Conservation (phyloP, 2,888 invertebrate species). For the Lumbricus terrestris region DNA sequence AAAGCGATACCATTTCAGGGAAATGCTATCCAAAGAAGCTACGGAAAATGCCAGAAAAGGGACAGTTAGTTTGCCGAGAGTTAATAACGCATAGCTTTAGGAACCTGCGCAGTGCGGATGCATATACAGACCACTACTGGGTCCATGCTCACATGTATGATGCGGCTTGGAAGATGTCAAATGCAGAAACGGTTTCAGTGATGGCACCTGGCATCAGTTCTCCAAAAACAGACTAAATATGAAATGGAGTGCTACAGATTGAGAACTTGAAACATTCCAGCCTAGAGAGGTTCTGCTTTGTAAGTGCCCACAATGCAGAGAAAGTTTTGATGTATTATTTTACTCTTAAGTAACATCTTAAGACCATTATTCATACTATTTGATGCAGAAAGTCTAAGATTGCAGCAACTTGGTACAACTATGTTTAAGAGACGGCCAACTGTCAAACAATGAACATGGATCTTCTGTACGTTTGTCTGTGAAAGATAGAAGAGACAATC, state of each 20-base stretch:
- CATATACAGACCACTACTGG: conserved; percentile 41
- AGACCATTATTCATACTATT: too few species aligned
- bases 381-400: neutral
- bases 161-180: conserved; percentile 32
- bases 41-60: neutral
- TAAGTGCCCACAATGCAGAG: too few species aligned
- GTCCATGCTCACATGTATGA: conserved; percentile 36
- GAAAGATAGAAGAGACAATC: too few species aligned
- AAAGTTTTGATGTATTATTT: neutral
- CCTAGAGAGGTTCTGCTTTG: neutral
- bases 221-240: neutral
- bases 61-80: conserved; percentile 27
- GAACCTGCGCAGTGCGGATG: conserved; percentile 22
- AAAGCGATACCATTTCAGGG: conserved; percentile 29
- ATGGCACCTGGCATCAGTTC: neutral
- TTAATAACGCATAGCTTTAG: conserved; percentile 17
- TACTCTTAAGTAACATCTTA: neutral
- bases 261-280: neutral
- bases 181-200: conserved; percentile 17
- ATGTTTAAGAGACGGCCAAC: too few species aligned
- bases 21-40: conserved; percentile 28
- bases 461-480: too few species aligned
- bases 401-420: neutral
- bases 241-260: neutral
- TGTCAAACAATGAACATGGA: too few species aligned